These are phyloP conservation scores for Cariama cristata DNA, from an alignment of 2,113 vertebrate species.

Conservation along the genomic window DNA sequence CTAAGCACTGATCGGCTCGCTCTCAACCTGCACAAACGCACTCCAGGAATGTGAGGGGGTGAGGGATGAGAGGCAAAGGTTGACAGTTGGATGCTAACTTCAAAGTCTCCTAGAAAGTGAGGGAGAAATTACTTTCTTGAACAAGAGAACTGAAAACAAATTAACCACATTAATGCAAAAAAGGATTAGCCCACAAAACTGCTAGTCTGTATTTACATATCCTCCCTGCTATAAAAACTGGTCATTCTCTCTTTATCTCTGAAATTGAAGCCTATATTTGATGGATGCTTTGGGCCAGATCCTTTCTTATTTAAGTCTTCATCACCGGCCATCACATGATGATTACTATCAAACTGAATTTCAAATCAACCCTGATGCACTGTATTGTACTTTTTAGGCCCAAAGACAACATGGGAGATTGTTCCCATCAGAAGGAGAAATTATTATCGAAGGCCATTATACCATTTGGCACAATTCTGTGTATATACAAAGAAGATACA, in stretches of 20 bases:
- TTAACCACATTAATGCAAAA: slow-evolving; percentile 44
- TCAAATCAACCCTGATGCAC: not conserved
- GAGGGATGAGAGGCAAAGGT: not conserved
- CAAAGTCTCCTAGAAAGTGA: slow-evolving; percentile 11
- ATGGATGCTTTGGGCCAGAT: not conserved
- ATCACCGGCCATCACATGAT: not conserved
- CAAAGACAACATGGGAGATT: not conserved
- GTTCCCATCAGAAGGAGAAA: not conserved
- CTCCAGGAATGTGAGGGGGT: slow-evolving; percentile 28
- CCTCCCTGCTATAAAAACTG: not conserved
- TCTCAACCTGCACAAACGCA: not conserved
- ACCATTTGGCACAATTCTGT: not conserved
- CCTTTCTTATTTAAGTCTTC: not conserved
- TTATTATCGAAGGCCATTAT: not conserved
- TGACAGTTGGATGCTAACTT: not conserved
- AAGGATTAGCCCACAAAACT: slow-evolving; percentile 11
- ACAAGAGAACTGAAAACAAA: slow-evolving; percentile 36
- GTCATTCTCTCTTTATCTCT: not conserved
- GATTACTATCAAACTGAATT: not conserved
- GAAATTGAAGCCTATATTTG: not conserved
- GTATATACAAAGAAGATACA: not conserved
- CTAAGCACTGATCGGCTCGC: not conserved
- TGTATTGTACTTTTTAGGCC: not conserved
- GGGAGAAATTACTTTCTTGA: slow-evolving; percentile 29
- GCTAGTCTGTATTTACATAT: not conserved